Percentiles rank a stretch among this genome's conserved stretches.
Conservation (phyloP, 1,140 invertebrate species). For the Meloidogyne floridensis region DNA sequence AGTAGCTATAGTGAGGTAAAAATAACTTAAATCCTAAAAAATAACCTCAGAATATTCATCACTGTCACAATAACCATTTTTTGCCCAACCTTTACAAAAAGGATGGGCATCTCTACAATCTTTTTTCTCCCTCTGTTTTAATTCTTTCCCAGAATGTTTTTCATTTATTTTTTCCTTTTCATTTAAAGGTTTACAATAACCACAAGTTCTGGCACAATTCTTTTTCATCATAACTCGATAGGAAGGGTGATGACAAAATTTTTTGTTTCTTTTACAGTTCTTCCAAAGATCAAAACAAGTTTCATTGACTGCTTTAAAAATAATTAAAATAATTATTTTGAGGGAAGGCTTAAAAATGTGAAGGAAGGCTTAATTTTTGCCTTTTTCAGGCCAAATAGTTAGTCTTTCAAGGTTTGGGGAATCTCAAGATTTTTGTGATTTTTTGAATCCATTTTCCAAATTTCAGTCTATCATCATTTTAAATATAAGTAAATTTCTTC, state of each 20-base stretch:
- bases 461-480: too few relatives aligned
- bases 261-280: constrained; percentile 50
- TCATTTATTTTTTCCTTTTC: constrained; percentile 28
- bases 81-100: constrained; percentile 49
- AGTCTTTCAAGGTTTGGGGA: too few relatives aligned
- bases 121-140: constrained; percentile 30
- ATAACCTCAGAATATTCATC: constrained; percentile 44
- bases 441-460: too few relatives aligned
- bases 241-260: constrained; percentile 51
- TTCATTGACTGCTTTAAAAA: background rate
- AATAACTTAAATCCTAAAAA: too few relatives aligned
- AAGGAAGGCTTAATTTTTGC: too few relatives aligned
- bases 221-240: constrained; percentile 51
- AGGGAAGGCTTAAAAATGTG: too few relatives aligned
- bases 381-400: too few relatives aligned
- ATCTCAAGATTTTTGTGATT: too few relatives aligned
- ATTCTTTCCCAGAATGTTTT: constrained; percentile 21
- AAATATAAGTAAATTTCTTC: too few relatives aligned
- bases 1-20: background rate
- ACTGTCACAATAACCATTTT: constrained; percentile 51
- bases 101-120: constrained; percentile 45
- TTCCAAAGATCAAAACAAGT: constrained; percentile 53
- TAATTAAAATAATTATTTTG: too few relatives aligned
- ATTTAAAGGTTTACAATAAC: constrained; percentile 38
- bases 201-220: constrained; percentile 51